phyloP scores from a whole-genome alignment of 2,888 invertebrate genomes.

The Agonopterix subpropinquella region DNA sequence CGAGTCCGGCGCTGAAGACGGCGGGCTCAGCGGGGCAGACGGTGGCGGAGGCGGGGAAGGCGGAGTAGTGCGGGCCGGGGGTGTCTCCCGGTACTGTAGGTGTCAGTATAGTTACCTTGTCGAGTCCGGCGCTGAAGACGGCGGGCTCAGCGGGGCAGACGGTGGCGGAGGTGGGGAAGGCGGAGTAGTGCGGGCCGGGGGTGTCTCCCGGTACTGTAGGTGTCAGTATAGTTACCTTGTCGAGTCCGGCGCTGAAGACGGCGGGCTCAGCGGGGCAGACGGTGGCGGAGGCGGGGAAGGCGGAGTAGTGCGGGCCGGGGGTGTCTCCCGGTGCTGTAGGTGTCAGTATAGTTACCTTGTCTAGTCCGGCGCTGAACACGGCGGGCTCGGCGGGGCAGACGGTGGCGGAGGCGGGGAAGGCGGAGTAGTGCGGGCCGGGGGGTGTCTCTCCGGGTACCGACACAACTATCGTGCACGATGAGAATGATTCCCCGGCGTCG shows the following conservation, averaged over 20 bases:
- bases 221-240: conserved; percentile 65
- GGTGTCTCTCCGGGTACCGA: conserved; percentile 90
- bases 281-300: conserved; percentile 93
- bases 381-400: conserved; percentile 87
- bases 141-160: too few relatives aligned
- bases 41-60: too few relatives aligned
- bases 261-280: conserved; percentile 87
- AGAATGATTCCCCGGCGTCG: conserved; percentile 94
- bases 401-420: conserved; percentile 93
- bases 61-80: too few relatives aligned
- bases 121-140: too few relatives aligned
- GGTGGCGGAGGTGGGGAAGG: too few relatives aligned
- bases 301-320: conserved; percentile 89
- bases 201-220: too few relatives aligned
- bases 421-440: conserved; percentile 88
- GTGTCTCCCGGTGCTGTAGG: too few relatives aligned
- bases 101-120: too few relatives aligned
- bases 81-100: too few relatives aligned
- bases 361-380: conserved; percentile 87
- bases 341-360: conserved; percentile 65
- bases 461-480: conserved; percentile 92
- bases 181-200: too few relatives aligned
- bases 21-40: too few relatives aligned
- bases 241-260: conserved; percentile 87
- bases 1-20: too few relatives aligned